Conservation (phyloP, 2,797 vertebrate genomes). For the Pampus argenteus region DNA sequence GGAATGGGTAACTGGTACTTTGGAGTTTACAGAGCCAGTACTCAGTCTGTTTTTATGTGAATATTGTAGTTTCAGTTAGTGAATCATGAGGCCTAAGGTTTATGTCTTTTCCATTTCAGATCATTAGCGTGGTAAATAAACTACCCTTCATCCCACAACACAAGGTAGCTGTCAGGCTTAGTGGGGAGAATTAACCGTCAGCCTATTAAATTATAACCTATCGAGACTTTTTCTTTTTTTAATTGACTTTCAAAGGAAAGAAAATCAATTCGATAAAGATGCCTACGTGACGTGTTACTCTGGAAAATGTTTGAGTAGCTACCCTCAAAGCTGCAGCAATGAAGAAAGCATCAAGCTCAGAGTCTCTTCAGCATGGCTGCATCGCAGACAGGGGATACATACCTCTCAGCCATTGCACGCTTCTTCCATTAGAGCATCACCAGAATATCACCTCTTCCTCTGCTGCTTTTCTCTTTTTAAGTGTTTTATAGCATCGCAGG, state of each 20-base stretch:
- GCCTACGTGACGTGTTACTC: constrained; percentile 4
- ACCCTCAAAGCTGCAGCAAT: constrained; percentile 2
- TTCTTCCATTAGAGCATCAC: constrained; percentile 72
- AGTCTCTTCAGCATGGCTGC: constrained; percentile 58
- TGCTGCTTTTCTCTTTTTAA: constrained; percentile 45
- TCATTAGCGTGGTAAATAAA: constrained; percentile 33
- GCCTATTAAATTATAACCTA: constrained; percentile 19
- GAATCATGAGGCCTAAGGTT: constrained; percentile 29
- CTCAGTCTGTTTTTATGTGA: constrained; percentile 19
- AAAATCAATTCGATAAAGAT: constrained; percentile 37
- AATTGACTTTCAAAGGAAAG: constrained; percentile 19
- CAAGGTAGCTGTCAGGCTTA: constrained; percentile 24
- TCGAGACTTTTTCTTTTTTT: constrained; percentile 19
- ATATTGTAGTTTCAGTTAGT: constrained; percentile 24
- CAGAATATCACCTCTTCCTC: constrained; percentile 64
- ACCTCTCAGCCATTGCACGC: constrained; percentile 61
- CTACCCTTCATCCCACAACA: not conserved
- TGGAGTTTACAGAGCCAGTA: constrained; percentile 4
- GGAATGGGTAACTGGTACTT: not conserved
- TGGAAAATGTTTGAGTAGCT: not conserved
- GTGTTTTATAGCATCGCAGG: constrained; percentile 57
- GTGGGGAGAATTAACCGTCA: constrained; percentile 21
- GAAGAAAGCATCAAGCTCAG: constrained; percentile 13
- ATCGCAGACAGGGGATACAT: constrained; percentile 35
- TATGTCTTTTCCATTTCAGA: constrained; percentile 37